Evolutionary conservation across 2,888 invertebrate species (phyloP), one percentile per base, ranked within the genome.

Genomic region (Tetrapedia diversipes): DNA sequence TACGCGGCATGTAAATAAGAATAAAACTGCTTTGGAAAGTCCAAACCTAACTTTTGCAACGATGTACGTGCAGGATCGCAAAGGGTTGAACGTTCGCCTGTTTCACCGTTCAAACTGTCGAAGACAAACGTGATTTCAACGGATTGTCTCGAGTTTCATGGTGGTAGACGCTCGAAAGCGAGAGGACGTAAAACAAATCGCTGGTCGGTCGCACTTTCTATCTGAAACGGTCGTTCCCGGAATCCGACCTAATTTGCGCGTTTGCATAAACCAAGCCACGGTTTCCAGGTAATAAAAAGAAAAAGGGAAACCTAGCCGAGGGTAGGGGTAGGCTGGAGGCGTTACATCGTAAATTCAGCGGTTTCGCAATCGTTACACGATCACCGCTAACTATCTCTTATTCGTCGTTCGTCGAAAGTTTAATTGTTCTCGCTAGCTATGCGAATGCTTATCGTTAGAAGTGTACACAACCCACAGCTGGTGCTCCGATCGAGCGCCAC

Each of bases 201-300:
- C 51, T 29, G 32, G 39, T 41, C 65, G 53, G 41, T 56, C 49
- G 47, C 39, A 71, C 75, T 83, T 79, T 84, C 82, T 71, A 79
- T 61, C 64, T 37, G 54, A 60, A 67, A 56, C 54, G 72, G 34
- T 76, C 69, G 70, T 84, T 83, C 84, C 68, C 32, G 39, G 83
- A 81, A 83, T 75, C 70, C 82, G 65, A 56, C 77, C 72, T 77
- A 67, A 84, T 84, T 82, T 75, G 59, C 79, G 69, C 64, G 79
- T 83, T 83, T 81, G 81, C 83, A 83, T 83, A 84, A 80, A 74
- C 67, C 60, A 11, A 19, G 7, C 49, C 19, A 14, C 51, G 45
- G 59, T 39, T 77, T 77, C 60, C 51, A 77, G 47, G 64, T 60
- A 68, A 76, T 59, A 64, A 61, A 75, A 45, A 63, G 37, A 49